Conservation (phyloP, 1,140 invertebrate species). For the Leucophenga varia region DNA sequence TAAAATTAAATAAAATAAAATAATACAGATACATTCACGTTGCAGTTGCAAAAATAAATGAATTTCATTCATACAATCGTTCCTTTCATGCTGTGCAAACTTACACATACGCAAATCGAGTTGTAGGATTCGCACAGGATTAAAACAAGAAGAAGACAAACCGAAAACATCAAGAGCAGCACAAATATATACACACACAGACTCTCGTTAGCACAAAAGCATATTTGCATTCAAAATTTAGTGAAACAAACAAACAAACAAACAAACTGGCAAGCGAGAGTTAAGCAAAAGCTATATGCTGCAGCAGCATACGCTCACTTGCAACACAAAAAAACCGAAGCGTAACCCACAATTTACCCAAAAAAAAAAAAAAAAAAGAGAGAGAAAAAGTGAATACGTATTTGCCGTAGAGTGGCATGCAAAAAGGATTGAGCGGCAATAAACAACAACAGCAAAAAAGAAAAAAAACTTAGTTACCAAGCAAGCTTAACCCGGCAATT, state of each 20-base stretch:
- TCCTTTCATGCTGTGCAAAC: too few species aligned
- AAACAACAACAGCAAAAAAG: too few species aligned
- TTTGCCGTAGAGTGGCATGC: constrained; percentile 3
- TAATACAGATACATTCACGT: too few species aligned
- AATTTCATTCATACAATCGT: constrained; percentile 29
- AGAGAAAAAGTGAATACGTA: constrained; percentile 7
- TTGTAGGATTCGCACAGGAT: too few species aligned
- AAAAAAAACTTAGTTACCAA: too few species aligned
- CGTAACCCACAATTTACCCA: constrained; percentile 31
- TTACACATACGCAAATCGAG: too few species aligned
- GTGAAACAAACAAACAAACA: constrained; percentile 34
- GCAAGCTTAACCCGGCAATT: too few species aligned
- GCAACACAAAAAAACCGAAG: constrained; percentile 28
- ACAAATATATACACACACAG: constrained; percentile 19
- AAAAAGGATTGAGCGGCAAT: too few species aligned
- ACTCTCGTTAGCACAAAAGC: too few species aligned
- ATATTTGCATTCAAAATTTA: constrained; percentile 40
- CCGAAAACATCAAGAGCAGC: constrained; percentile 3
- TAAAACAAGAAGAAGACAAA: constrained; percentile 28
- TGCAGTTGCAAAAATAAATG: constrained; percentile 41
- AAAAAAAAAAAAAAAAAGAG: constrained; percentile 25
- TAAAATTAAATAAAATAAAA: too few species aligned
- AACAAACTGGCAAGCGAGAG: constrained; percentile 4
- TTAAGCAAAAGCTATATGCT: too few species aligned
- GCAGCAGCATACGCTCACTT: constrained; percentile 32